phyloP scores from a whole-genome alignment of 2,888 invertebrate genomes.

The Dioctria rufipes region DNA sequence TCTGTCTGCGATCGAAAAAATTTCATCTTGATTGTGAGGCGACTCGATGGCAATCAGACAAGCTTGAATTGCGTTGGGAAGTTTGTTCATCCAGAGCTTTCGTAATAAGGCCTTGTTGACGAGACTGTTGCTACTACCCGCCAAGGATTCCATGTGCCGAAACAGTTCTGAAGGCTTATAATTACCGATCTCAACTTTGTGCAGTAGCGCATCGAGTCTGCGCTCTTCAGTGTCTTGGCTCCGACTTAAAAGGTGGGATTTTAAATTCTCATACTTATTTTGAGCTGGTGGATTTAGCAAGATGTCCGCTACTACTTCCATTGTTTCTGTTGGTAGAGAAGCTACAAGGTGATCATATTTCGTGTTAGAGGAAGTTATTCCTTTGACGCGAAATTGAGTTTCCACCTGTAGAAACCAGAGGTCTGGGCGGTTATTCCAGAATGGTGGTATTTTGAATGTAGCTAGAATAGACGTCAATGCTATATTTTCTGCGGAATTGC shows the following conservation, averaged over 20 bases:
- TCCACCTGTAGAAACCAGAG: conserved; percentile 46
- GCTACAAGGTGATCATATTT: conserved; percentile 43
- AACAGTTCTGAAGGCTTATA: conserved; percentile 19
- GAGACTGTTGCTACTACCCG: neutral
- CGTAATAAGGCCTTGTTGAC: neutral
- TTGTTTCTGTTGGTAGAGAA: conserved; percentile 11
- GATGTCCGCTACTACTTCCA: conserved; percentile 41
- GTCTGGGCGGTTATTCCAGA: conserved; percentile 44
- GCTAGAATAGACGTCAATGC: neutral
- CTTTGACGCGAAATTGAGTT: conserved; percentile 44
- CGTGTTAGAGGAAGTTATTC: conserved; percentile 16
- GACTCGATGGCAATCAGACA: neutral
- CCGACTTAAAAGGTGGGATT: conserved; percentile 10
- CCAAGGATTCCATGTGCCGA: conserved; percentile 12
- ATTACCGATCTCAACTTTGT: conserved; percentile 1
- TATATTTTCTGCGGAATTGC: neutral
- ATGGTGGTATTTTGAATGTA: conserved; percentile 28
- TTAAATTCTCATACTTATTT: conserved; percentile 44
- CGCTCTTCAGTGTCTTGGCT: conserved; percentile 33
- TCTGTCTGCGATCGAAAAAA: conserved; percentile 37
- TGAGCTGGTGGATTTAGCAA: conserved; percentile 17
- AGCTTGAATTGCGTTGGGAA: neutral
- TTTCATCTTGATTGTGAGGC: neutral
- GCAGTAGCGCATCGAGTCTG: neutral
- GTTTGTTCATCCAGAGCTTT: conserved; percentile 34